Base-by-base conservation (phyloP, 2,113 vertebrate genomes). In the Urocitellus parryii region DNA sequence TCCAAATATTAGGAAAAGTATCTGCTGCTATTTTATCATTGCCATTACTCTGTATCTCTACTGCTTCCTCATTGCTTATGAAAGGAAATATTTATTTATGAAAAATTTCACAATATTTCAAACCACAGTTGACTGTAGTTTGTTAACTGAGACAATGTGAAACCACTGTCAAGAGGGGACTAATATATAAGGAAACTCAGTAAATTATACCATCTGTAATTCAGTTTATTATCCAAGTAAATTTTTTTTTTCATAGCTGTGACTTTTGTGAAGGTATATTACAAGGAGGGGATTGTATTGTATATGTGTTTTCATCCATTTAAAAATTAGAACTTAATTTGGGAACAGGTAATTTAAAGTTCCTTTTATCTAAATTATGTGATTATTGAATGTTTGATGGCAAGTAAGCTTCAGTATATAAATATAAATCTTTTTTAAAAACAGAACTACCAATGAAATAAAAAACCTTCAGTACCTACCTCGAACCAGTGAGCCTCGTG, bases 381-480 rank as follows among this genome's bases (percentile, higher is more conserved):
- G 78, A 58, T 87, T 48, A 20, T 67, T 67, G 56, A 85, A 56
- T 79, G 18, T 51, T 88, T 88, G 25, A 58, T 73, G 73, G 25
- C 13, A 79, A n/a, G 27, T 37, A 56, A 95, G 73, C 32, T n/a
- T 83, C 56, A 76, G 25, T 90, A 73, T 78, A 68, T 92, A 45
- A 91, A 58, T 92, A 9, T 58, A 78, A 37, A 27, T 86, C 45
- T 92, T 74, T 86, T 97, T 92, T 42, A 88, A 91, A 34, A 3
- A 56, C 86, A 99, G 99, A 99, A 99, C 99, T 97, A 99, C 99
- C 99, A 99, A 99, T 98, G 99, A 99, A 98, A 99, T 99, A 88
- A 99, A 99, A 99, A 99, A 99, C 98, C 98, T 99, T 97, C 99
- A 99, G 99, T 99, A 99, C 97, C 99, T 99, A 99, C 99, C 99